phyloP scores from a whole-genome alignment of 1,140 invertebrate species.

The Conus ventricosus region DNA sequence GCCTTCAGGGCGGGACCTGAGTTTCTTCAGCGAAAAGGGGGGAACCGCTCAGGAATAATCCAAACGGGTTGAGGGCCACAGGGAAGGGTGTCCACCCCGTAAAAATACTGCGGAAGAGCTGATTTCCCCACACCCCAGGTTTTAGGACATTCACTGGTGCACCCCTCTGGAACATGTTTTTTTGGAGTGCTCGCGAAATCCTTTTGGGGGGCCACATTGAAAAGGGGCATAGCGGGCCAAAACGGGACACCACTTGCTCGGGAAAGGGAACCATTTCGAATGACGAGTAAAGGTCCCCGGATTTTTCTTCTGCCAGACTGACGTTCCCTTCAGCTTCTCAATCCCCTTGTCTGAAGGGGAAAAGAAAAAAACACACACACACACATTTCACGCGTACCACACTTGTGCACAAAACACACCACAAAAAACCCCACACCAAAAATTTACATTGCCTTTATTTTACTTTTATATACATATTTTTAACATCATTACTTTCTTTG shows the following conservation, averaged over 20 bases:
- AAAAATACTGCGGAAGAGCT: constrained; percentile 30
- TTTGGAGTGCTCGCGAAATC: background rate
- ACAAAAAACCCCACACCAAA: too few relatives aligned
- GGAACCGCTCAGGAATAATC: constrained; percentile 48
- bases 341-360: background rate
- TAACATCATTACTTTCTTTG: background rate
- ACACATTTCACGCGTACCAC: background rate
- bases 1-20: background rate
- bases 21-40: constrained; percentile 23
- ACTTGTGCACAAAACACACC: background rate
- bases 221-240: constrained; percentile 16
- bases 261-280: constrained; percentile 48
- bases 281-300: background rate
- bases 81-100: constrained; percentile 30
- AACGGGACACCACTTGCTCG: constrained; percentile 30
- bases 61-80: constrained; percentile 40
- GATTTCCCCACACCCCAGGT: constrained; percentile 52
- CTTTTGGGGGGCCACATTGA: background rate
- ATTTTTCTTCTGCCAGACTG: constrained; percentile 36
- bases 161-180: background rate
- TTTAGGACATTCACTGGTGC: constrained; percentile 41
- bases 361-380: background rate
- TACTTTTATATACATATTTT: background rate
- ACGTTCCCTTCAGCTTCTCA: constrained; percentile 32
- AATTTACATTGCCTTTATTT: too few relatives aligned